A percentile compares a stretch with the other conserved stretches of the same genome.
Evolutionary conservation across 2,113 vertebrate species (phyloP).

Genomic region (Cheirogaleus medius): DNA sequence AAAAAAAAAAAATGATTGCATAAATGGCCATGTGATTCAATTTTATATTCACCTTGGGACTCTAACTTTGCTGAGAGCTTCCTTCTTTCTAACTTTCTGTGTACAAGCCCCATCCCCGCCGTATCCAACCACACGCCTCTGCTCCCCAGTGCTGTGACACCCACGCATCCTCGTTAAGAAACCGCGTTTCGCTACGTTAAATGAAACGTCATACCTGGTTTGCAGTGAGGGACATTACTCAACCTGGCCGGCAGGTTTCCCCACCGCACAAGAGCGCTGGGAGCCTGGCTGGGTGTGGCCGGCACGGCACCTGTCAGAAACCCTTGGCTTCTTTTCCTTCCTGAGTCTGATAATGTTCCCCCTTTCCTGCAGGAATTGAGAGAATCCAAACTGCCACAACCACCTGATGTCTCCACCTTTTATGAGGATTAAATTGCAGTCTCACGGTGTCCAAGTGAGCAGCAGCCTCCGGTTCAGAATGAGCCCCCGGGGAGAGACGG

Average conservation of each 20-base stretch:
- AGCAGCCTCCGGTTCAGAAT: neutral
- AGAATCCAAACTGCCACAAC: neutral
- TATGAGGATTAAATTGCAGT: neutral
- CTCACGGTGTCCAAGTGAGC: rapidly evolving
- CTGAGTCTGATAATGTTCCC: rapidly evolving
- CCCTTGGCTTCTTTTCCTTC: rapidly evolving
- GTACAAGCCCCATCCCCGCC: rapidly evolving
- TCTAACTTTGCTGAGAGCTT: neutral
- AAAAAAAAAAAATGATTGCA: neutral
- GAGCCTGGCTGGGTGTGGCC: rapidly evolving
- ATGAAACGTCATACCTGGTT: too few relatives aligned
- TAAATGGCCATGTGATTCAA: neutral
- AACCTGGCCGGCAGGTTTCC: rapidly evolving
- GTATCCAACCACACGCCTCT: rapidly evolving
- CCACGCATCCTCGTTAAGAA: too few relatives aligned
- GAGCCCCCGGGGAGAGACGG: neutral
- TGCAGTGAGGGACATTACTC: neutral
- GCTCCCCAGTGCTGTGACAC: neutral
- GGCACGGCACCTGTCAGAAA: rapidly evolving
- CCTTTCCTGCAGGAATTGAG: neutral
- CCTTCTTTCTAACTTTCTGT: neutral
- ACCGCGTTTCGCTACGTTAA: neutral
- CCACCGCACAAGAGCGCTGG: rapidly evolving
- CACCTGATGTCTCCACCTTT: neutral
- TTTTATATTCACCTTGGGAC: neutral